Evolutionary conservation across 2,888 invertebrate species (phyloP).

Genomic region (Bhutanitis thaidina): DNA sequence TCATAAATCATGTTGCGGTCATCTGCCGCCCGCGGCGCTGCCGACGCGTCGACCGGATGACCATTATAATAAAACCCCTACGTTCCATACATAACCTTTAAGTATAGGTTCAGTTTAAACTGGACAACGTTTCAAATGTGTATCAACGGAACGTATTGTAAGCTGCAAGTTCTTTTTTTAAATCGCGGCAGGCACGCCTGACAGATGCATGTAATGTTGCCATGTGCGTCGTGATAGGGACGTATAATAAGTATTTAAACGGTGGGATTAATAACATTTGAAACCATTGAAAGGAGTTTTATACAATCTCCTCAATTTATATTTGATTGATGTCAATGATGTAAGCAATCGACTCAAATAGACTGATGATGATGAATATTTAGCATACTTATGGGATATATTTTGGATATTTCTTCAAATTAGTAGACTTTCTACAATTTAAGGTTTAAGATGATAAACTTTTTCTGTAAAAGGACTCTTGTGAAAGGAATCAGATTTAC

Average conservation of each 20-base stretch:
- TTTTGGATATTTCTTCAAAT: too few relatives aligned
- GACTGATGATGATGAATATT: too few relatives aligned
- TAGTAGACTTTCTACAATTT: too few relatives aligned
- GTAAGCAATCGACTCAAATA: too few relatives aligned
- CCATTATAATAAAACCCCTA: conserved; percentile 30
- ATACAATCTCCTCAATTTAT: conserved; percentile 1
- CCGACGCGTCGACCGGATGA: conserved; percentile 39
- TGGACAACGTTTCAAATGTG: conserved; percentile 46
- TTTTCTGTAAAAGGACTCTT: too few relatives aligned
- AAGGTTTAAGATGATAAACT: too few relatives aligned
- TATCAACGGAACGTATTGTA: conserved; percentile 58
- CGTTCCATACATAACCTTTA: neutral
- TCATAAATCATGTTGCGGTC: conserved; percentile 74
- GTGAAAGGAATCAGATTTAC: too few relatives aligned
- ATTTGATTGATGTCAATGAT: conserved; percentile 9
- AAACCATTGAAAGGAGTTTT: conserved; percentile 14
- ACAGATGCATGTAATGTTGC: conserved; percentile 73
- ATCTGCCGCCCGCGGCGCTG: conserved; percentile 75
- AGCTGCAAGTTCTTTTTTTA: conserved; percentile 62
- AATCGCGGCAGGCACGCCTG: conserved; percentile 62
- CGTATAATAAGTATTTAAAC: conserved; percentile 38
- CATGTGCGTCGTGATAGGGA: conserved; percentile 58
- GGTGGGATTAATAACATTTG: conserved; percentile 27
- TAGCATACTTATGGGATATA: too few relatives aligned
- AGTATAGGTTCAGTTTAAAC: conserved; percentile 24